Evolutionary conservation across 1,140 invertebrate species (phyloP).

Genomic region (Cotesia glomerata): DNA sequence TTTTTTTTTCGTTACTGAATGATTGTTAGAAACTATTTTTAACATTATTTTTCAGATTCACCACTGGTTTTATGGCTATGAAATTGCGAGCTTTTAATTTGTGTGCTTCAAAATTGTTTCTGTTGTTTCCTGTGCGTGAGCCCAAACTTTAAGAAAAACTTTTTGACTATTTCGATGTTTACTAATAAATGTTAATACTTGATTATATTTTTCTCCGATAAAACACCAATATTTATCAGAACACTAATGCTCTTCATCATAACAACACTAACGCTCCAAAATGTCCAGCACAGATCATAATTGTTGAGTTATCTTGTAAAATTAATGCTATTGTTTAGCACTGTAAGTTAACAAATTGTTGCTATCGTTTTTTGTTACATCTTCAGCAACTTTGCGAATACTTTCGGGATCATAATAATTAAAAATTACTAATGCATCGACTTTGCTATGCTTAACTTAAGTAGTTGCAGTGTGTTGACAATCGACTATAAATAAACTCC

Average conservation of each 20-base stretch:
- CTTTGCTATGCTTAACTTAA: no score
- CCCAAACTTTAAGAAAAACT: slow-evolving; percentile 94
- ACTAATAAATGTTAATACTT: slow-evolving; percentile 82
- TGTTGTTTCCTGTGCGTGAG: slow-evolving; percentile 89
- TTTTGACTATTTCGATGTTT: slow-evolving; percentile 96
- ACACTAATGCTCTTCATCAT: slow-evolving; percentile 85
- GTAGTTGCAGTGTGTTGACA: no score
- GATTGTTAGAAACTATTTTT: slow-evolving; percentile 85
- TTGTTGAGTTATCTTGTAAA: slow-evolving; percentile 94
- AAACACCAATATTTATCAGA: slow-evolving; percentile 96
- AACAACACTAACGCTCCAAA: slow-evolving; percentile 83
- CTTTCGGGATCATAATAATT: no score
- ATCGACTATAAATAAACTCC: no score
- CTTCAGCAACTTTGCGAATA: no score
- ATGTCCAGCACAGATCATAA: slow-evolving; percentile 68
- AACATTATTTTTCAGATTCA: slow-evolving; percentile 64
- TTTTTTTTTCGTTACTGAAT: slow-evolving; percentile 85
- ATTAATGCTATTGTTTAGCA: slow-evolving; percentile 94
- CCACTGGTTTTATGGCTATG: slow-evolving; percentile 77
- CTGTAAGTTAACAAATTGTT: slow-evolving; percentile 92
- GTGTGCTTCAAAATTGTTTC: slow-evolving; percentile 97
- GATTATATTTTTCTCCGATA: slow-evolving; percentile 63
- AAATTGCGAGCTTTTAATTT: slow-evolving; percentile 83
- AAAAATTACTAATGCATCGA: no score
- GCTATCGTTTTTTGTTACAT: slow-evolving; percentile 70